Base-by-base conservation (phyloP, 2,113 vertebrate genomes). In the Pterocles orientalis region DNA sequence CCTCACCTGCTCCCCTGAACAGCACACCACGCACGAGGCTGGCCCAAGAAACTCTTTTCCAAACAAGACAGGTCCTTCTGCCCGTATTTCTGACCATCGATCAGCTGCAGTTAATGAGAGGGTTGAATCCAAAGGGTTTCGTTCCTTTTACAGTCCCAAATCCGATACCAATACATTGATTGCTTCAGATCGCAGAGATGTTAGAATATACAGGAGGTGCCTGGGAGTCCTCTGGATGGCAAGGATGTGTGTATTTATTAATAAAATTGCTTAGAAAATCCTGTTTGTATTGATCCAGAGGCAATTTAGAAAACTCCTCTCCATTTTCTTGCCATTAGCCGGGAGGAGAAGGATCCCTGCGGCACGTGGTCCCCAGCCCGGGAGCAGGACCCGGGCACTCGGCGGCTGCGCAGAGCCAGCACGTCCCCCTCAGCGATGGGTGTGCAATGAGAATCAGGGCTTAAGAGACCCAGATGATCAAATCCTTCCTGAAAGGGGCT, bases 261-360 rank as follows among this genome's bases (percentile, higher is more conserved):
- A 82, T 28, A 90, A 60, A 69, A 81, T 19, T 51, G 69, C 93
- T 64, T 51, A 79, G 66, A 45, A 86, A 92, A 85, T 57, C 65
- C 23, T 31, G 19, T 26, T n/a, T 2, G 24, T n/a, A 95, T 95
- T 39, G 83, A 95, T 76, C 36, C 23, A 1, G 11, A 53, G 28
- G n/a, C 62, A 58, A 94, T 83, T 90, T 88, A 54, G 6, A 64
- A 48, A 80, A 48, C 12, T 50, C 41, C 6, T 81, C 43, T 91
- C 72, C 60, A 29, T 70, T 77, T 88, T 65, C 68, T n/a, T 24
- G 66, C 92, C 92, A 95, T 94, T 94, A 92, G 76, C 18, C 57
- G 12, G 64, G 23, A 61, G 31, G 69, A 50, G 75, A 72, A 92
- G 50, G 51, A 48, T 51, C 54, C 48, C 18, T 33, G 82, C 82